Evolutionary conservation across 2,888 invertebrate species (phyloP).

Genomic region (Callosobruchus maculatus): DNA sequence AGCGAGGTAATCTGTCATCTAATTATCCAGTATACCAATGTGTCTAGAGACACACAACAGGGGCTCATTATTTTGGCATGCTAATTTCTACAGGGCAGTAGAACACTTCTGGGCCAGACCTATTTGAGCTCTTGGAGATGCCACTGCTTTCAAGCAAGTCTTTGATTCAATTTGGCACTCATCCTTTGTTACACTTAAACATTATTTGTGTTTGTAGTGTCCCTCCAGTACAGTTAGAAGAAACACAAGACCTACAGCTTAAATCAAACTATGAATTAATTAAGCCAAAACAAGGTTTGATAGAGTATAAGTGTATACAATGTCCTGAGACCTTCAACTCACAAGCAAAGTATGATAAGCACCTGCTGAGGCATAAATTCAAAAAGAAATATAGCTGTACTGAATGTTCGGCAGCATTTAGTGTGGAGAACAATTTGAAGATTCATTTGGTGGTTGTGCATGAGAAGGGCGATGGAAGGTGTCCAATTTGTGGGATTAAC

Average conservation of each 20-base stretch:
- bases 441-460: slow-evolving; percentile 42
- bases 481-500: slow-evolving; percentile 43
- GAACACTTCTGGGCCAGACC: too few relatives aligned
- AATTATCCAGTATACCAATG: too few relatives aligned
- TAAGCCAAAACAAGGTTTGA: slow-evolving; percentile 1
- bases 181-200: too few relatives aligned
- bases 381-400: slow-evolving; percentile 42
- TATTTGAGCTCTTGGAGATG: too few relatives aligned
- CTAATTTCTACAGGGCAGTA: too few relatives aligned
- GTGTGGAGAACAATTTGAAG: slow-evolving; percentile 44
- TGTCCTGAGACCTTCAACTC: slow-evolving; percentile 37
- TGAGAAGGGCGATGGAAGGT: slow-evolving; percentile 32
- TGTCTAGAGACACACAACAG: too few relatives aligned
- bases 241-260: neutral
- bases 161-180: too few relatives aligned
- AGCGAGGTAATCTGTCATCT: too few relatives aligned
- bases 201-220: neutral
- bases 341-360: slow-evolving; percentile 33
- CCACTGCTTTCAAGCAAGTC: too few relatives aligned
- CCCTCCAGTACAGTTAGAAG: neutral
- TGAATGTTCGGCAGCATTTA: slow-evolving; percentile 40
- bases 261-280: neutral
- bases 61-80: too few relatives aligned
- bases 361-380: slow-evolving; percentile 39
- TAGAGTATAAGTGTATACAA: slow-evolving; percentile 30